phyloP scores from a whole-genome alignment of 2,113 vertebrate species.

The Excalfactoria chinensis region DNA sequence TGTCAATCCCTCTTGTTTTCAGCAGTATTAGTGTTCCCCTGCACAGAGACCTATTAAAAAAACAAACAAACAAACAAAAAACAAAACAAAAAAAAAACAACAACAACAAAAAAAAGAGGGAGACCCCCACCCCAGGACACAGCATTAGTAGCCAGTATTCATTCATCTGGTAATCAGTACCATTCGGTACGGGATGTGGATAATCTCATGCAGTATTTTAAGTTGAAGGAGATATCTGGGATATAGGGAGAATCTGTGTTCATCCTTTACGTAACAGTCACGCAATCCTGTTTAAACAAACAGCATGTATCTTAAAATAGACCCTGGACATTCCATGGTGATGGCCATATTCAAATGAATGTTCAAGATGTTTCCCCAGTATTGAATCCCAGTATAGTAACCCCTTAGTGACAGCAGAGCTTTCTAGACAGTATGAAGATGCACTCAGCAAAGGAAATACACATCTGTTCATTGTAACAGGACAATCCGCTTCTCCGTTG shows the following conservation, averaged over 20 bases:
- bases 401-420: slow-evolving; percentile 13
- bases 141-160: not conserved
- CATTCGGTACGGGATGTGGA: not conserved
- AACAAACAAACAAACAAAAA: no score
- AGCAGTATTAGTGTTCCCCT: not conserved
- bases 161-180: not conserved
- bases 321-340: slow-evolving; percentile 36
- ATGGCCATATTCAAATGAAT: slow-evolving; percentile 57
- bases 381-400: slow-evolving; percentile 34
- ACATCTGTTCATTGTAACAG: not conserved
- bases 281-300: slow-evolving; percentile 59
- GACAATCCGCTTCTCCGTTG: not conserved
- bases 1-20: not conserved
- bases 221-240: not conserved
- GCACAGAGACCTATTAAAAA: not conserved
- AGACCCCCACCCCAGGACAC: not conserved
- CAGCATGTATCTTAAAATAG: slow-evolving; percentile 68
- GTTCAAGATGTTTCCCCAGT: slow-evolving; percentile 57
- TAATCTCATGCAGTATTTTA: not conserved
- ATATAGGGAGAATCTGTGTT: slow-evolving; percentile 23
- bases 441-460: not conserved
- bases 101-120: not conserved
- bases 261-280: slow-evolving; percentile 50
- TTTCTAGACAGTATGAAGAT: not conserved
- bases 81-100: no score